phyloP scores from a whole-genome alignment of 92 coral and sea anemone species.

The Phymanthus crucifer region DNA sequence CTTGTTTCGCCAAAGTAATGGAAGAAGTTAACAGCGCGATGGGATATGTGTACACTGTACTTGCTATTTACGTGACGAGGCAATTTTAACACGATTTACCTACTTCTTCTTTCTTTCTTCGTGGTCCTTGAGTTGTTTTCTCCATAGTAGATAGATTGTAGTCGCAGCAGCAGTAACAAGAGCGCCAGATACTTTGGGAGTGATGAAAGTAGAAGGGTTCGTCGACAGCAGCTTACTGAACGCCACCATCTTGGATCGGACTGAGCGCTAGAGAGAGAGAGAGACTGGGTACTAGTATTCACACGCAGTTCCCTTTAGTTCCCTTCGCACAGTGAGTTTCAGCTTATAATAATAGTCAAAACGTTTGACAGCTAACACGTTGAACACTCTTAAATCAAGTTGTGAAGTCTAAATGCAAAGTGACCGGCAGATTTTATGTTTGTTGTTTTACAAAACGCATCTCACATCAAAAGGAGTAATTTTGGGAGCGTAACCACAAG shows the following conservation, averaged over 20 bases:
- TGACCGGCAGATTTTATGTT: too few relatives aligned
- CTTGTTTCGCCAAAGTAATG: background rate
- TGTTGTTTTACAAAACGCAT: too few relatives aligned
- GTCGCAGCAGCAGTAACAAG: constrained; percentile 67
- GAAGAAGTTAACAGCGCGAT: too few relatives aligned
- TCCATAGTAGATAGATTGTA: constrained; percentile 63
- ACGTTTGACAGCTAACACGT: too few relatives aligned
- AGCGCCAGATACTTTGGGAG: constrained; percentile 56
- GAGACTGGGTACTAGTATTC: constrained; percentile 17
- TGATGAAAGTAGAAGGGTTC: constrained; percentile 47
- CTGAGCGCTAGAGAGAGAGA: background rate
- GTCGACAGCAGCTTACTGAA: constrained; percentile 59
- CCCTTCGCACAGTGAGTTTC: too few relatives aligned
- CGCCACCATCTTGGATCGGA: constrained; percentile 67
- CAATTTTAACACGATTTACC: background rate
- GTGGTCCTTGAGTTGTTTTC: constrained; percentile 59
- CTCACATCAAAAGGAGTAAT: too few relatives aligned
- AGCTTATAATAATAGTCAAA: too few relatives aligned
- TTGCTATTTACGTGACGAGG: background rate
- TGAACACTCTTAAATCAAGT: too few relatives aligned
- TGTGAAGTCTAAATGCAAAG: too few relatives aligned
- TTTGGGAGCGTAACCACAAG: too few relatives aligned
- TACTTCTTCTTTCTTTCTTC: constrained; percentile 49
- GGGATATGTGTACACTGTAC: background rate
- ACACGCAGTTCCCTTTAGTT: too few relatives aligned